Evolutionary conservation across 2,888 invertebrate species (phyloP).

Genomic region (Ypsolopha sequella): DNA sequence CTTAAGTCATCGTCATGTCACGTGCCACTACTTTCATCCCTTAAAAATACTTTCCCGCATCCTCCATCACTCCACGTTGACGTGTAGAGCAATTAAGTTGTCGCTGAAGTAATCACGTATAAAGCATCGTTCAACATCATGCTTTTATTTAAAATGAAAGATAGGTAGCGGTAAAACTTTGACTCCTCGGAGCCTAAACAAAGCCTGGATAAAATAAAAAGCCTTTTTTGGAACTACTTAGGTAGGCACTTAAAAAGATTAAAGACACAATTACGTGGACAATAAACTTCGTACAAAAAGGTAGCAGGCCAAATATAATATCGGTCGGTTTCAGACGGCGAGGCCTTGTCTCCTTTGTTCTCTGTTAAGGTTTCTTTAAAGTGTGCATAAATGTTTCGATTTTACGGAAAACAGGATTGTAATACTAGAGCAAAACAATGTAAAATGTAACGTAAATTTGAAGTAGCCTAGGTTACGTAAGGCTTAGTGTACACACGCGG

Average conservation of each 20-base stretch:
- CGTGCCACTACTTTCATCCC: slow-evolving; percentile 28
- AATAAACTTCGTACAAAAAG: background rate
- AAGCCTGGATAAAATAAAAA: slow-evolving; percentile 4
- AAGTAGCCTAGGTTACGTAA: slow-evolving; percentile 28
- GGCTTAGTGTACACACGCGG: slow-evolving; percentile 17
- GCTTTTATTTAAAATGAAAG: too few species aligned
- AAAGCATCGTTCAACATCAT: slow-evolving; percentile 12
- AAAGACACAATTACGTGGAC: background rate
- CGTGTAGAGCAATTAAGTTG: slow-evolving; percentile 50
- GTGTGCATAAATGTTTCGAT: background rate
- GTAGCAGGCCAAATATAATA: background rate
- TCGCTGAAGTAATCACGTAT: slow-evolving; percentile 34
- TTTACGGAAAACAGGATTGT: background rate
- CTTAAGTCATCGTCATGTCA: slow-evolving; percentile 6
- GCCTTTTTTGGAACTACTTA: background rate
- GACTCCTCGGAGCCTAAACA: too few species aligned
- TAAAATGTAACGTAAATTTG: slow-evolving; percentile 15
- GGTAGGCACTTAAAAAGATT: background rate
- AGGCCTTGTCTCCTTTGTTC: slow-evolving; percentile 8
- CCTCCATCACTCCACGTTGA: slow-evolving; percentile 24
- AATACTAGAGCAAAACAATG: slow-evolving; percentile 4
- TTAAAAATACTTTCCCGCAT: too few species aligned
- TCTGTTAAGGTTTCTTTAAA: slow-evolving; percentile 10
- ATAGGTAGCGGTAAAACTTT: too few species aligned
- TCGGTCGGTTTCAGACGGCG: background rate